Percentiles rank a stretch among this genome's conserved stretches.
Conservation (phyloP, 1,140 invertebrate species). For the Panulirus ornatus region DNA sequence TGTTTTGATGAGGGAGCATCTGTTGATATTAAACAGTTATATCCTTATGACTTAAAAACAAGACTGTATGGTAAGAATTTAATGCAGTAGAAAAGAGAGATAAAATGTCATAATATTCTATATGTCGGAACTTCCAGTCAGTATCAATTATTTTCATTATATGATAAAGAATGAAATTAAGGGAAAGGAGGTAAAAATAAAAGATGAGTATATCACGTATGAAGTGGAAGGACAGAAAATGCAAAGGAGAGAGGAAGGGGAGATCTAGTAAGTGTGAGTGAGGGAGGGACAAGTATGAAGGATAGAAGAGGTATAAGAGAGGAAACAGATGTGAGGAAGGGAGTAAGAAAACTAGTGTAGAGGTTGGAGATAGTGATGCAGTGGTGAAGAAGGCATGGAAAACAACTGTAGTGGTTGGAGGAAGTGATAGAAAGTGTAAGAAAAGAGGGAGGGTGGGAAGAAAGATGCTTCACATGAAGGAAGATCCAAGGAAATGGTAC, state of each 20-base stretch:
- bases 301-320: background rate
- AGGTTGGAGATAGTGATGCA: background rate
- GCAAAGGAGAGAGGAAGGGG: background rate
- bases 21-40: too few relatives aligned
- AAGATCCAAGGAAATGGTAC: too few relatives aligned
- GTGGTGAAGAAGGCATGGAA: background rate
- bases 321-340: background rate
- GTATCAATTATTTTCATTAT: too few relatives aligned
- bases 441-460: background rate
- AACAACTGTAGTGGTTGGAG: background rate
- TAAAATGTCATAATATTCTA: background rate
- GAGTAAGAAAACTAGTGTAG: background rate
- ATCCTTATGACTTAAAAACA: too few relatives aligned
- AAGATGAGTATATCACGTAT: background rate
- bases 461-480: conserved; percentile 1
- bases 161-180: background rate
- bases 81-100: too few relatives aligned
- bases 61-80: too few relatives aligned
- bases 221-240: background rate
- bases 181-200: background rate
- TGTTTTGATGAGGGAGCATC: too few relatives aligned
- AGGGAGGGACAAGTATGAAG: background rate
- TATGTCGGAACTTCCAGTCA: too few relatives aligned
- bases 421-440: background rate
- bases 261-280: background rate